Base-by-base conservation (phyloP, 2,113 vertebrate species). In the Octodon degus region DNA sequence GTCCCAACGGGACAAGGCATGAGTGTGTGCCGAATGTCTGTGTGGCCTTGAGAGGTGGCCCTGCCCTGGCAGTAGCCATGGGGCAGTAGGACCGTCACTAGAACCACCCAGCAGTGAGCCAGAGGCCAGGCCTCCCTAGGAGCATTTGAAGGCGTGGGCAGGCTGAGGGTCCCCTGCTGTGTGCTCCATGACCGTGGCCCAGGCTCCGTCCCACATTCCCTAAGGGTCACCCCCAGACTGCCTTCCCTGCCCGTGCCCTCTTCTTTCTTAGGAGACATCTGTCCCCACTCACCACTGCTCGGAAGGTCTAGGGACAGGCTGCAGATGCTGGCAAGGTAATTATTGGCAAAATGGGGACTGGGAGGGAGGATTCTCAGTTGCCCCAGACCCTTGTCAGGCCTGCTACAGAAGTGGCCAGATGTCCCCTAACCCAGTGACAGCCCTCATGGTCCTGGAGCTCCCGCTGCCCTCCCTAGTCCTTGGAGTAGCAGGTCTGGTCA, bases 111-210 rank as follows among this genome's bases (percentile, higher is more conserved):
- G 58, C 32, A 22, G 30, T 40, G 77, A 80, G 47, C 67, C 20
- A n/a, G 74, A 47, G 43, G 40, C 47, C 74, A 47, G 80, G 55
- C 34, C 8, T 10, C 17, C 86, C 14, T 37, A 43, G n/a, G 5
- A 0, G 2, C 5, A 24, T 40, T 60, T 3, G 6, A 7, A 65
- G 43, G 63, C 3, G 0, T 7, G 37, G 40, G 62, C 2, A 10
- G 53, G 20, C 6, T 58, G 5, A n/a, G 14, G 2, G 27, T 50
- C 20, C 60, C 65, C n/a, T 5, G 1, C 53, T 12, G 2, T 4
- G 9, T 40, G 13, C 34, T 50, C 50, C 50, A 9, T 0, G 2
- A 40, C 77, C 9, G n/a, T 55, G 50, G 5, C 77, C 4, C 7
- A 7, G 34, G 1, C 63, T 13, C 25, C 0, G 22, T 25, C 62